phyloP scores from a whole-genome alignment of 2,113 vertebrate genomes.

The Jaculus jaculus region DNA sequence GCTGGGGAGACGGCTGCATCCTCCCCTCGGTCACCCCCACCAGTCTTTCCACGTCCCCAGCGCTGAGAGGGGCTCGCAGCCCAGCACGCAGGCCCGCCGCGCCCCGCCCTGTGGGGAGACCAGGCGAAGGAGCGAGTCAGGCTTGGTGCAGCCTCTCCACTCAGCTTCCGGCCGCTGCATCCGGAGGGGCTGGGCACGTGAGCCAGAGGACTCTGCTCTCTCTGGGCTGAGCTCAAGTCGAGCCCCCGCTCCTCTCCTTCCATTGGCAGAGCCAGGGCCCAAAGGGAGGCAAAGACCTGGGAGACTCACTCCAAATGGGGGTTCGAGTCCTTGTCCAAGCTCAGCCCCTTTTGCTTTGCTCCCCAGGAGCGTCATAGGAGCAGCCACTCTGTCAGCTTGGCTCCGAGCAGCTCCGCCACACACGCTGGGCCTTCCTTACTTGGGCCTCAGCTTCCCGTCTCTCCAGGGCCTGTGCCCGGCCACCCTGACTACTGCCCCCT shows the following conservation, averaged over 20 bases:
- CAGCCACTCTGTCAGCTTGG: neutral
- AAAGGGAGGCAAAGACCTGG: neutral
- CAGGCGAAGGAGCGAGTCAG: no score
- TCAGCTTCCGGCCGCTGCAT: no score
- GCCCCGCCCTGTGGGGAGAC: neutral
- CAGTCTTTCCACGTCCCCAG: no score
- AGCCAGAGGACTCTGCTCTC: rapidly evolving
- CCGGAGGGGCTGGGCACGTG: neutral
- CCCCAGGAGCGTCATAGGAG: neutral
- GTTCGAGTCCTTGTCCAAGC: neutral
- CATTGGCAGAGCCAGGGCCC: neutral
- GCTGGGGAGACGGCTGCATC: no score
- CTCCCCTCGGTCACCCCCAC: no score
- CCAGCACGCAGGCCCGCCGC: no score
- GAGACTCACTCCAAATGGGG: neutral
- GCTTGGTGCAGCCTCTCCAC: neutral
- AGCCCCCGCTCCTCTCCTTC: neutral
- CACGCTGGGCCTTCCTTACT: no score
- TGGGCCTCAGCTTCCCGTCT: neutral
- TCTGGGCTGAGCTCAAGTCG: rapidly evolving
- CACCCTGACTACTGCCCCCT: neutral
- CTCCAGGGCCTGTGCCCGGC: neutral
- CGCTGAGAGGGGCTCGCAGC: neutral
- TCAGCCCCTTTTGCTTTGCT: neutral
- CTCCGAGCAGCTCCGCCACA: neutral